Evolutionary conservation across 30 jellyfish, hydroid and myxozoan species (phyloP).

Genomic region (Hydra vulgaris): DNA sequence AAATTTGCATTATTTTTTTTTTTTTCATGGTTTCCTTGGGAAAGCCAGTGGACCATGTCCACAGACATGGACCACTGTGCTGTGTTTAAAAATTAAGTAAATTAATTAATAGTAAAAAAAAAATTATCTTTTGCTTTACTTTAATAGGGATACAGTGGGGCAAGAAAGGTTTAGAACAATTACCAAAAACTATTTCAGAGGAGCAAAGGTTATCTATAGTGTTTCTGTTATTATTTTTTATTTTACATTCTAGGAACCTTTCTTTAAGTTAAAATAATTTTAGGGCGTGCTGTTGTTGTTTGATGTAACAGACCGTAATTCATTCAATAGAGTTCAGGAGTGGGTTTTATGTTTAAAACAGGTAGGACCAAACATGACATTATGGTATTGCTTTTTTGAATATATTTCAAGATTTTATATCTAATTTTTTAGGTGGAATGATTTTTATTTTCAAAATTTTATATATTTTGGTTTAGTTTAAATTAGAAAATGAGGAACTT

Average conservation of each 20-base stretch:
- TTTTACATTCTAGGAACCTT: too few species aligned
- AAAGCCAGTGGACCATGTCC: too few species aligned
- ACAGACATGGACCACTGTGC: too few species aligned
- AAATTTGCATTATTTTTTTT: too few species aligned
- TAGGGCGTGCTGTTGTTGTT: slow-evolving; percentile 61
- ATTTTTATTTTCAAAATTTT: too few species aligned
- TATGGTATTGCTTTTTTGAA: neutral
- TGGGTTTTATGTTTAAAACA: slow-evolving; percentile 59
- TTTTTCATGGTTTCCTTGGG: too few species aligned
- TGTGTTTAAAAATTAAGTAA: too few species aligned
- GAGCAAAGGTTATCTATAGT: slow-evolving; percentile 52
- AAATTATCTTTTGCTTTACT: neutral
- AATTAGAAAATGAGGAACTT: slow-evolving; percentile 57
- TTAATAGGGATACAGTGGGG: slow-evolving; percentile 85
- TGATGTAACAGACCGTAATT: slow-evolving; percentile 54
- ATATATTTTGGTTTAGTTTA: slow-evolving; percentile 28
- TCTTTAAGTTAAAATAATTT: too few species aligned
- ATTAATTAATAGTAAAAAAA: neutral
- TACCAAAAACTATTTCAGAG: slow-evolving; percentile 72
- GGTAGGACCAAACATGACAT: slow-evolving; percentile 18
- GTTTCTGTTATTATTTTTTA: neutral
- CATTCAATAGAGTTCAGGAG: slow-evolving; percentile 36
- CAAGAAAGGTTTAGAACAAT: slow-evolving; percentile 82
- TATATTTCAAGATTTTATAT: neutral
- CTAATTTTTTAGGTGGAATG: too few species aligned